Conservation (phyloP, 2,113 vertebrate species). For the Centropristis striata region DNA sequence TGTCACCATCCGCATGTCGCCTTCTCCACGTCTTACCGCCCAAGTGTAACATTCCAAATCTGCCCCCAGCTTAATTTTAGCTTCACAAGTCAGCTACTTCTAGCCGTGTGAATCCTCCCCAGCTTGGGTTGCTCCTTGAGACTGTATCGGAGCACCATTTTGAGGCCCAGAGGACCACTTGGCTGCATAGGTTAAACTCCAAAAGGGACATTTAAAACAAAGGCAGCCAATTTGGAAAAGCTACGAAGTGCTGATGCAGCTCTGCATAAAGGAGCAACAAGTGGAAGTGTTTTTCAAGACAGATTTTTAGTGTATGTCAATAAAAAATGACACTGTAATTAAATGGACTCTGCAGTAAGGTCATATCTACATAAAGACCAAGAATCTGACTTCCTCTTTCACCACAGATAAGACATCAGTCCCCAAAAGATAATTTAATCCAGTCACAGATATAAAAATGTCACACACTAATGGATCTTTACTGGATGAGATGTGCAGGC, state of each 20-base stretch:
- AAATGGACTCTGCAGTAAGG: neutral
- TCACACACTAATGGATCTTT: constrained; percentile 24
- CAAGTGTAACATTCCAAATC: constrained; percentile 86
- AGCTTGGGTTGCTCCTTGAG: constrained; percentile 63
- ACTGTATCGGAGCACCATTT: constrained; percentile 15
- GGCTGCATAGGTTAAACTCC: neutral
- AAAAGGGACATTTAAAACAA: neutral
- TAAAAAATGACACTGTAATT: neutral
- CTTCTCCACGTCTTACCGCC: constrained; percentile 75
- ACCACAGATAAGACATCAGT: neutral
- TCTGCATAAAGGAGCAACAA: neutral
- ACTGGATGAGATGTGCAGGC: neutral
- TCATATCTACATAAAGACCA: neutral
- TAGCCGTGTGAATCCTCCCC: constrained; percentile 65
- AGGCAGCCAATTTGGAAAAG: too few relatives aligned
- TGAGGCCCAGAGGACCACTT: constrained; percentile 9
- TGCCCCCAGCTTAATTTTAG: constrained; percentile 86
- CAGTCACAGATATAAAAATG: neutral
- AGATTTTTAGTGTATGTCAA: neutral
- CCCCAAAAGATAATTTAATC: constrained; percentile 24
- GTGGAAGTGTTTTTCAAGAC: neutral
- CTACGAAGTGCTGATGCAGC: neutral
- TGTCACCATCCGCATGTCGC: constrained; percentile 69
- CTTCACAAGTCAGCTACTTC: constrained; percentile 83
- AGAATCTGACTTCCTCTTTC: neutral